Percentiles rank a stretch among this genome's conserved stretches.
Evolutionary conservation across 2,113 vertebrate genomes (phyloP).

Genomic region (Rhinolophus sinicus): DNA sequence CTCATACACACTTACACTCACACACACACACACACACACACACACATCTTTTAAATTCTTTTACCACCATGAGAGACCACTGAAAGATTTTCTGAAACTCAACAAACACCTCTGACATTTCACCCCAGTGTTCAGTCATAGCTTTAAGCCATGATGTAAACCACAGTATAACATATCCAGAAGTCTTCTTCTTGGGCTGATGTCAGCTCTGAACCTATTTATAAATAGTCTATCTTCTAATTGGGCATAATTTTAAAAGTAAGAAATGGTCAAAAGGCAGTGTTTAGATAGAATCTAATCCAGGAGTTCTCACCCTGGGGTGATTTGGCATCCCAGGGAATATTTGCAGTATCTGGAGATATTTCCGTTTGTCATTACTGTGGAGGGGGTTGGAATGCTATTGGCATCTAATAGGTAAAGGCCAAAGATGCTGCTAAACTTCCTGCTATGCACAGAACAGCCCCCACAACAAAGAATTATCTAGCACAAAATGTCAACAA

Average conservation of each 20-base stretch:
- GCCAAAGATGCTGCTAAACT: background rate
- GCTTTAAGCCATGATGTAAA: background rate
- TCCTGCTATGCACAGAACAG: background rate
- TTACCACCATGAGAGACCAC: background rate
- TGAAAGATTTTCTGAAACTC: constrained; percentile 26
- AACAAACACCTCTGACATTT: background rate
- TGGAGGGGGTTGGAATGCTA: no score
- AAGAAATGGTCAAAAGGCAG: constrained; percentile 13
- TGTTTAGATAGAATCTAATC: constrained; percentile 2
- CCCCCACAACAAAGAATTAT: background rate
- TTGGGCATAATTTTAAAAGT: background rate
- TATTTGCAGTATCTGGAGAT: background rate
- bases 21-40: background rate
- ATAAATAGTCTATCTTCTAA: background rate
- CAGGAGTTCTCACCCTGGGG: background rate
- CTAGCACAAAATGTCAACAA: background rate
- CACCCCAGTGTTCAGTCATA: background rate
- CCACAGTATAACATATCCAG: background rate
- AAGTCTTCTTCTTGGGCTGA: background rate
- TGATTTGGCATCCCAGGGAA: background rate
- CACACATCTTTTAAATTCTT: constrained; percentile 9
- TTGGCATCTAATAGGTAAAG: background rate
- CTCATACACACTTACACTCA: no score
- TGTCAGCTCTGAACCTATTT: background rate
- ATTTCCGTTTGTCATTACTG: background rate